Evolutionary conservation across 2,888 invertebrate species (phyloP).

Genomic region (Cheilosia scutellata): DNA sequence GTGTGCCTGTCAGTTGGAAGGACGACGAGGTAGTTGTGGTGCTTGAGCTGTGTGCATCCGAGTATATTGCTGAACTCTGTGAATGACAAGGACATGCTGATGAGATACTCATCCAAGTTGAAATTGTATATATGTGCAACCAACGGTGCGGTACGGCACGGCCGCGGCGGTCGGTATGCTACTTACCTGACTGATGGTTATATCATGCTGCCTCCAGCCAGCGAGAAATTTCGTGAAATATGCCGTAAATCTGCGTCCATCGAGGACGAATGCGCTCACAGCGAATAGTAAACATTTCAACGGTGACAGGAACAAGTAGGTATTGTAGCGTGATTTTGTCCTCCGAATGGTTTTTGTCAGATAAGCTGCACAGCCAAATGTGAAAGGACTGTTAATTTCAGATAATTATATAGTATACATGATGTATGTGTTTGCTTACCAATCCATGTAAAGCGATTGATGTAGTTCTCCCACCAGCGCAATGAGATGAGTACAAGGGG

Average conservation of each 20-base stretch:
- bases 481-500: conserved; percentile 89
- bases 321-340: conserved; percentile 89
- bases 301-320: conserved; percentile 89
- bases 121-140: conserved; percentile 32
- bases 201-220: conserved; percentile 85
- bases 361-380: conserved; percentile 77
- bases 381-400: conserved; percentile 15
- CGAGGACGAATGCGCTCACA: conserved; percentile 86
- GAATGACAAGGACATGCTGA: not conserved
- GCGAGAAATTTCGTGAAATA: conserved; percentile 84
- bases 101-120: conserved; percentile 20
- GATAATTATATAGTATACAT: not conserved
- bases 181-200: conserved; percentile 86
- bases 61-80: conserved; percentile 55
- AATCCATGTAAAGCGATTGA: conserved; percentile 83
- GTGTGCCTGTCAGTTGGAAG: conserved; percentile 34
- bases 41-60: conserved; percentile 34
- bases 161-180: not conserved
- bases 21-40: conserved; percentile 10
- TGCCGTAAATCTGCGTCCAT: conserved; percentile 78
- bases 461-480: conserved; percentile 94
- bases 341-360: conserved; percentile 84
- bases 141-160: not conserved
- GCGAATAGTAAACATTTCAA: conserved; percentile 92
- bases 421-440: conserved; percentile 77